phyloP scores from a whole-genome alignment of 2,888 invertebrate genomes.

The Hypomecis punctinalis region DNA sequence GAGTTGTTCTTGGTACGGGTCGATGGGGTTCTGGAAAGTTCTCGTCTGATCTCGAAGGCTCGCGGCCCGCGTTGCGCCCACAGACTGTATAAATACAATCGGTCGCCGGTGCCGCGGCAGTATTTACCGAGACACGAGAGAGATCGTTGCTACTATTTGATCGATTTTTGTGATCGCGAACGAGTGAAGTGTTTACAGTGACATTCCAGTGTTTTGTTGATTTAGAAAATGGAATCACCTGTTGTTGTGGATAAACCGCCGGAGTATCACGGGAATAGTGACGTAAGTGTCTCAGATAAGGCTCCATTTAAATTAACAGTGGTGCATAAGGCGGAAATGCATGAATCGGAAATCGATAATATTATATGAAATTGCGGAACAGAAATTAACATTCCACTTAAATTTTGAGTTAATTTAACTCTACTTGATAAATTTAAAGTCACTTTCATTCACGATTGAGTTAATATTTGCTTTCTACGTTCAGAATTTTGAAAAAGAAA shows the following conservation, averaged over 20 bases:
- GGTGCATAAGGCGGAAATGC: constrained; percentile 20
- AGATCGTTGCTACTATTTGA: constrained; percentile 53
- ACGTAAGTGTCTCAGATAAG: constrained; percentile 70
- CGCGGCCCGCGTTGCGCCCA: constrained; percentile 59
- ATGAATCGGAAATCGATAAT: constrained; percentile 5
- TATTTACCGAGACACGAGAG: constrained; percentile 65
- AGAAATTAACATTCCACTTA: background rate
- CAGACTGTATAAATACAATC: constrained; percentile 70
- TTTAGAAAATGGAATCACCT: constrained; percentile 84
- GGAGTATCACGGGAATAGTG: constrained; percentile 84
- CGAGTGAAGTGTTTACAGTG: constrained; percentile 72
- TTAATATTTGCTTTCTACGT: background rate
- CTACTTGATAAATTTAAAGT: background rate
- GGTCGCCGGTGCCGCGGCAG: constrained; percentile 60
- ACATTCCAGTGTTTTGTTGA: constrained; percentile 67
- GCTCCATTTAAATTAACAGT: background rate
- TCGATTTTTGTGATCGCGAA: constrained; percentile 50
- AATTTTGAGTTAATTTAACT: background rate
- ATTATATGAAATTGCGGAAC: background rate
- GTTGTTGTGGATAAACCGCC: constrained; percentile 86
- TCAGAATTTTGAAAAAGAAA: no score
- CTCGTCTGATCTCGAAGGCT: constrained; percentile 63
- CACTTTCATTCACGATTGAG: background rate
- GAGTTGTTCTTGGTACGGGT: constrained; percentile 33
- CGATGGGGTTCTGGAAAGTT: constrained; percentile 50